Percentiles rank a stretch among this genome's conserved stretches.
Conservation (phyloP, 1,140 invertebrate species). For the Nylanderia fulva region DNA sequence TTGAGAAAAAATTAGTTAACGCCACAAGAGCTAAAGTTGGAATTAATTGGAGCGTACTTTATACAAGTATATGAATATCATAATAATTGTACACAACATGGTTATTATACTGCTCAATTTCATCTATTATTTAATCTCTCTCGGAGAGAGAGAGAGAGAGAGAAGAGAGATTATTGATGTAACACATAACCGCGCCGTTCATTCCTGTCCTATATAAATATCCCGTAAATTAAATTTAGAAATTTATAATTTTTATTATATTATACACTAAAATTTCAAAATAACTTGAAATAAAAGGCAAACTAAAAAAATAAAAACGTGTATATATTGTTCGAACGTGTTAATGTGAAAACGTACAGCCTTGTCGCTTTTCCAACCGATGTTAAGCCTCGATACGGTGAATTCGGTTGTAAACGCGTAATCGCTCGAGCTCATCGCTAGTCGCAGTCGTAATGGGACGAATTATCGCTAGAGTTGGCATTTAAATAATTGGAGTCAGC, state of each 20-base stretch:
- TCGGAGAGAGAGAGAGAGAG: background rate
- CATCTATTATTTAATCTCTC: background rate
- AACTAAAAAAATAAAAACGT: background rate
- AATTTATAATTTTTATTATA: background rate
- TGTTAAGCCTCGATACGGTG: slow-evolving; percentile 54
- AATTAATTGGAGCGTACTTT: background rate
- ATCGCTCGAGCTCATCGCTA: slow-evolving; percentile 54
- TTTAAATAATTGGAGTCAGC: slow-evolving; percentile 60
- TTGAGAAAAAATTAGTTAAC: background rate
- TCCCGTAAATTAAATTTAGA: background rate
- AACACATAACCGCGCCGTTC: background rate
- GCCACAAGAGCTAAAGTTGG: background rate
- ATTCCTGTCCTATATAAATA: background rate
- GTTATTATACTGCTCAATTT: background rate
- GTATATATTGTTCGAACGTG: background rate
- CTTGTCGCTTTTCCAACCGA: slow-evolving; percentile 31
- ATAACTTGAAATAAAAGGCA: background rate
- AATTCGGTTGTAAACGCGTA: slow-evolving; percentile 44
- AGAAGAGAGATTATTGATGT: background rate
- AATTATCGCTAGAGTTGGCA: slow-evolving; percentile 59
- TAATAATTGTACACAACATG: background rate
- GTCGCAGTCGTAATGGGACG: slow-evolving; percentile 55
- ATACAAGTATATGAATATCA: background rate
- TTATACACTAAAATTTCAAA: background rate
- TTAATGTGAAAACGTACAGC: slow-evolving; percentile 34